These are phyloP conservation scores for Acheta domesticus DNA, from an alignment of 2,888 invertebrate genomes.

Conservation along the genomic window DNA sequence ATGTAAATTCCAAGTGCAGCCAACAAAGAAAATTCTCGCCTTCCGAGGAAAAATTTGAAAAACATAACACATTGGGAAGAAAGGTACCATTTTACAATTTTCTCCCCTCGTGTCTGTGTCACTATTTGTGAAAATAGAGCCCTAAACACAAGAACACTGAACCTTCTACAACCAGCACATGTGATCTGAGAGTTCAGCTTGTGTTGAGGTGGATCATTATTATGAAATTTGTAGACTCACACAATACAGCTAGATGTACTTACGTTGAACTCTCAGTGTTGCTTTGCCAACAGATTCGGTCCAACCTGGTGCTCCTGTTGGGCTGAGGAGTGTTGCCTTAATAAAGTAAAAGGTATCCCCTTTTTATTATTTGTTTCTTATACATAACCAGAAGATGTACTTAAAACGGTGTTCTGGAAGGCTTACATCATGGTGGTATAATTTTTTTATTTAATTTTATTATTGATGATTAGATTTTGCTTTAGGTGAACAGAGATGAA, in stretches of 20 bases:
- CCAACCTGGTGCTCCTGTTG: constrained; percentile 19
- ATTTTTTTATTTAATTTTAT: constrained; percentile 24
- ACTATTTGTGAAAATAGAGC: constrained; percentile 23
- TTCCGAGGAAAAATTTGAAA: constrained; percentile 22
- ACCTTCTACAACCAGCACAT: constrained; percentile 23
- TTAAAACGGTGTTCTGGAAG: constrained; percentile 21
- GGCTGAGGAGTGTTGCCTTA: constrained; percentile 24
- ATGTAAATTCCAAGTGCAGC: constrained; percentile 26
- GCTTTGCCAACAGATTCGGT: constrained; percentile 26
- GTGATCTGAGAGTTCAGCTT: constrained; percentile 21
- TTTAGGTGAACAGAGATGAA: neutral
- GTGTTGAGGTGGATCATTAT: neutral
- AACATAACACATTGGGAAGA: neutral
- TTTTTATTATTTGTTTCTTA: constrained; percentile 26
- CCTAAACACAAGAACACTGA: neutral
- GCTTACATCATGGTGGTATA: constrained; percentile 24
- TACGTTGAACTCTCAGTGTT: constrained; percentile 27
- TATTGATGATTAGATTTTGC: constrained; percentile 19
- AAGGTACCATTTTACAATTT: constrained; percentile 28
- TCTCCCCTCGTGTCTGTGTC: constrained; percentile 29
- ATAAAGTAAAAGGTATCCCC: constrained; percentile 25
- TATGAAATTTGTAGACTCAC: constrained; percentile 19
- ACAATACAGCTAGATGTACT: constrained; percentile 23
- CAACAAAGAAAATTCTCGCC: constrained; percentile 24
- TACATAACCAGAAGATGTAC: neutral